phyloP scores from a whole-genome alignment of 2,888 invertebrate species.

The Blomia tropicalis region DNA sequence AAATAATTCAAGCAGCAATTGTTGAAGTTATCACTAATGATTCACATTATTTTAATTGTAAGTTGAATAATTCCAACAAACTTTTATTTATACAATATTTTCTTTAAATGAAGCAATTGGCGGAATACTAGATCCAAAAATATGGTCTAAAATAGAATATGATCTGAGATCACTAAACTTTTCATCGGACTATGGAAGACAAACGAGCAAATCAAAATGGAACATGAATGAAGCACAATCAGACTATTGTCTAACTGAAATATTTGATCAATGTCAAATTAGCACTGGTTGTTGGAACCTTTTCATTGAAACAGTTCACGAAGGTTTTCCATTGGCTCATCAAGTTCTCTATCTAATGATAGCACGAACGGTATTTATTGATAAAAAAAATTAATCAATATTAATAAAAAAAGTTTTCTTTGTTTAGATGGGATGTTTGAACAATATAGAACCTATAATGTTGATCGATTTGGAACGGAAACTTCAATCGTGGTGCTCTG shows the following conservation, averaged over 20 bases:
- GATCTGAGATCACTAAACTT: background rate
- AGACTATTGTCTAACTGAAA: slow-evolving; percentile 16
- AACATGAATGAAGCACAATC: slow-evolving; percentile 12
- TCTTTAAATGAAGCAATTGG: slow-evolving; percentile 11
- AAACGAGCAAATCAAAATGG: background rate
- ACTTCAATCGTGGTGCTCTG: too few relatives aligned
- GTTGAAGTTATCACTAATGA: background rate
- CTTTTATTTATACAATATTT: background rate
- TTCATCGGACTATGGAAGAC: background rate
- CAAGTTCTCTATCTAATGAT: slow-evolving; percentile 17
- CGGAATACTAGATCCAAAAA: background rate
- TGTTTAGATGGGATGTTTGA: background rate
- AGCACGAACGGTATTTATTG: background rate
- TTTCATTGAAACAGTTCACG: background rate
- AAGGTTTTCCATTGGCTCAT: slow-evolving; percentile 18
- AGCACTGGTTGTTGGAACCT: background rate
- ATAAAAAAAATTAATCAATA: background rate
- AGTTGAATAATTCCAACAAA: background rate
- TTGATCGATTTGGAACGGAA: background rate
- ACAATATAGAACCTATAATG: background rate
- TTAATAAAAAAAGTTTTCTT: background rate
- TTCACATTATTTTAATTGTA: background rate
- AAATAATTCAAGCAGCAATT: background rate
- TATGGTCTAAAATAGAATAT: slow-evolving; percentile 11
- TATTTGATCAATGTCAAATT: background rate